phyloP scores from a whole-genome alignment of 2,888 invertebrate genomes.

The Conistra vaccinii region DNA sequence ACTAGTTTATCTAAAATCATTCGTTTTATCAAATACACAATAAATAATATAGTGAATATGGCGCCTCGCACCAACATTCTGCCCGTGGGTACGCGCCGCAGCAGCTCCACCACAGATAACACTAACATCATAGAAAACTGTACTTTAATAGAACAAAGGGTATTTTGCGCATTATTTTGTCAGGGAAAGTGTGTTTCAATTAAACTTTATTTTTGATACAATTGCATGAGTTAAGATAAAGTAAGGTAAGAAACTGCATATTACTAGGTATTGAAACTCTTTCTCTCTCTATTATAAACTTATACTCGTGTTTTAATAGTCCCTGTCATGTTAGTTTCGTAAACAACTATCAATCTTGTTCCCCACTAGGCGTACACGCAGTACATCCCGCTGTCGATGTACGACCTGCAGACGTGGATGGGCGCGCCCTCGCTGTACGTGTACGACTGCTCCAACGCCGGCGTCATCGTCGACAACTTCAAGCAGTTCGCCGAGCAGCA shows the following conservation, averaged over 20 bases:
- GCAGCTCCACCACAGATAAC: neutral
- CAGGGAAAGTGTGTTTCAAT: neutral
- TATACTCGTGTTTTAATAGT: neutral
- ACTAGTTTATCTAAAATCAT: neutral
- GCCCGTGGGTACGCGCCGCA: neutral
- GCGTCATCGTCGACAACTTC: constrained; percentile 98
- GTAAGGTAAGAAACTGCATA: neutral
- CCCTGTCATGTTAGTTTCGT: neutral
- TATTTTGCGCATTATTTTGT: neutral
- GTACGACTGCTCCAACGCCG: constrained; percentile 99
- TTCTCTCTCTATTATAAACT: neutral
- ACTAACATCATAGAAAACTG: neutral
- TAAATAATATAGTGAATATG: neutral
- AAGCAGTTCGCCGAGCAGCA: constrained; percentile 97
- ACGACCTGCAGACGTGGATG: constrained; percentile 99
- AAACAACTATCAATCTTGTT: neutral
- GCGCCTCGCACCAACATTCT: neutral
- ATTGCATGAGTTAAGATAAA: neutral
- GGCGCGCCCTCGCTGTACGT: constrained; percentile 99
- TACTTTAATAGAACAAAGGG: neutral
- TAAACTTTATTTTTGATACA: no score
- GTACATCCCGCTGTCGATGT: constrained; percentile 99
- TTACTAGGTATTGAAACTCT: neutral
- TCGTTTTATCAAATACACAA: neutral
- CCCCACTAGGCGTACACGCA: constrained; percentile 96